Conservation (phyloP, 2,113 vertebrate genomes). For the Cromileptes altivelis region DNA sequence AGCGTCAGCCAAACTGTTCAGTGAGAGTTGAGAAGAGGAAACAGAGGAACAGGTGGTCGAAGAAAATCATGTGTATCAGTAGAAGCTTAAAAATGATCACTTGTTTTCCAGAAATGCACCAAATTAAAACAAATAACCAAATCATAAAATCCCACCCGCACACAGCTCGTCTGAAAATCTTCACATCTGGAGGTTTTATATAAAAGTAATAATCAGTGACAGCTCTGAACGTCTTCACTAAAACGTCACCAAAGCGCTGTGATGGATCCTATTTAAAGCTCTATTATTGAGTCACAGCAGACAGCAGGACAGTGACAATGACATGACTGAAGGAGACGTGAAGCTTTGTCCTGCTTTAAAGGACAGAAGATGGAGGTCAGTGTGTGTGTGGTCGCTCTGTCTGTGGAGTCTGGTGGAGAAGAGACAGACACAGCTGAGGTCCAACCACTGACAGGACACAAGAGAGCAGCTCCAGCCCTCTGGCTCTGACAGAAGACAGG, state of each 20-base stretch:
- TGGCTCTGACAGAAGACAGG: no score
- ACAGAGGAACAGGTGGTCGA: no score
- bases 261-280: no score
- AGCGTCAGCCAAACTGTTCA: background rate
- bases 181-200: background rate
- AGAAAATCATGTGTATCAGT: no score
- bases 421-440: slow-evolving; percentile 5
- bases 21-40: no score
- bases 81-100: no score
- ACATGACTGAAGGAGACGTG: background rate
- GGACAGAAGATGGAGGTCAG: no score
- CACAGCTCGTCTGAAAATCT: background rate
- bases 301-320: background rate
- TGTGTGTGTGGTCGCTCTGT: no score
- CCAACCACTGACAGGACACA: slow-evolving; percentile 5
- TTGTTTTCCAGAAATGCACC: no score
- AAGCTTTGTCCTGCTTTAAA: slow-evolving; percentile 22
- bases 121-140: no score
- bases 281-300: no score
- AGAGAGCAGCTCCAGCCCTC: slow-evolving; percentile 4
- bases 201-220: background rate
- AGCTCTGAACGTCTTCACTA: background rate
- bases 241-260: background rate
- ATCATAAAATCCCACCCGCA: no score
- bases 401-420: background rate